These are phyloP conservation scores for Hetaerina titia DNA, from an alignment of 2,888 invertebrate species.

Conservation along the genomic window DNA sequence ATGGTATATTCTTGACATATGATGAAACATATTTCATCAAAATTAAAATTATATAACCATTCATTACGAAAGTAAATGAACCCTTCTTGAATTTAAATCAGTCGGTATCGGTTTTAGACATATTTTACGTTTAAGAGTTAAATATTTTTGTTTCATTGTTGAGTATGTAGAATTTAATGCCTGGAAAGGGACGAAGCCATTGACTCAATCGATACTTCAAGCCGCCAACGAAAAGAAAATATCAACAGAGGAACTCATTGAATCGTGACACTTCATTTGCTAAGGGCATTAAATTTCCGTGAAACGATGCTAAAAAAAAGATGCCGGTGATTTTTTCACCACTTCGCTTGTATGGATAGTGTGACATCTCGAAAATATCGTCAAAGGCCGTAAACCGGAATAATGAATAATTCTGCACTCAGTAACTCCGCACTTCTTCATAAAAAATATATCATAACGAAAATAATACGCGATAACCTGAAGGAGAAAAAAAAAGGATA, in stretches of 20 bases:
- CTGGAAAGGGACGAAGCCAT: background rate
- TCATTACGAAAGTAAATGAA: no score
- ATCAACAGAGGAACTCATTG: background rate
- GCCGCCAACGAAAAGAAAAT: background rate
- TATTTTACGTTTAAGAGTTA: no score
- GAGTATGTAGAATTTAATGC: background rate
- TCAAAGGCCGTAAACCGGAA: background rate
- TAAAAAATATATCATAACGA: no score
- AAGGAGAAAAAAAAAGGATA: no score
- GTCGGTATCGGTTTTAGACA: no score
- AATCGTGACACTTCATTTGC: conserved; percentile 17
- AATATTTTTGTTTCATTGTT: no score
- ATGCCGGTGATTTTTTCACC: background rate
- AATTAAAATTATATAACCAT: no score
- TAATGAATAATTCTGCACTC: background rate
- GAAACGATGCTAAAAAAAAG: background rate
- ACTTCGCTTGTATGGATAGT: no score
- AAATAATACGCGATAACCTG: no score
- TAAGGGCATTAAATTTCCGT: background rate
- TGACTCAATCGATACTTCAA: background rate
- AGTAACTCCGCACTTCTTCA: background rate
- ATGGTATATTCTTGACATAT: no score
- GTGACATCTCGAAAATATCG: background rate
- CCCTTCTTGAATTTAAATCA: no score
- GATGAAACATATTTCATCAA: no score